These are phyloP conservation scores for Rhagonycha lutea DNA, from an alignment of 2,888 invertebrate genomes.

Conservation along the genomic window DNA sequence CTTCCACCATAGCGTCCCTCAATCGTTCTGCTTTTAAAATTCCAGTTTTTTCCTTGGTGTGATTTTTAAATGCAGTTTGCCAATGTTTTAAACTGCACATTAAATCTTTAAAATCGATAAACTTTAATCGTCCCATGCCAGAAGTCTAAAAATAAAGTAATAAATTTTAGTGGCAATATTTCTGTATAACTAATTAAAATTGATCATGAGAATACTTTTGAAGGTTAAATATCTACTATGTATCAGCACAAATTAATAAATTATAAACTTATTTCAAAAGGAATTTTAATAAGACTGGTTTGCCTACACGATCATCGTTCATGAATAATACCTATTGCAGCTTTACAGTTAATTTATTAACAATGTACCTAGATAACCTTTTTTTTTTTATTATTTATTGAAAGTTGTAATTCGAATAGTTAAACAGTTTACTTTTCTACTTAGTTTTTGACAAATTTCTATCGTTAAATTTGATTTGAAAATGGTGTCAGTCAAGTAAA, in stretches of 20 bases:
- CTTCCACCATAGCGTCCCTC: constrained; percentile 81
- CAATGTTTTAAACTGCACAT: constrained; percentile 90
- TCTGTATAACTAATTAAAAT: background rate
- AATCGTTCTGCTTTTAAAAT: constrained; percentile 85
- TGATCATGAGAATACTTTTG: background rate
- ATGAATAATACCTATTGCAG: background rate
- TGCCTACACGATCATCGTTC: background rate
- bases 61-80: constrained; percentile 88
- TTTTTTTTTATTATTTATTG: background rate
- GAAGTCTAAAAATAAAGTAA: constrained; percentile 63
- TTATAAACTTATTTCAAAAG: background rate
- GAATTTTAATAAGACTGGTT: background rate
- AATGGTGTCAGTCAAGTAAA: background rate
- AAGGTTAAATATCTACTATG: background rate
- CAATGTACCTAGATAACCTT: background rate
- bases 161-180: background rate
- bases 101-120: constrained; percentile 86
- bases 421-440: background rate
- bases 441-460: background rate
- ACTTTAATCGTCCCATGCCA: constrained; percentile 79
- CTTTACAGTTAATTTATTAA: background rate
- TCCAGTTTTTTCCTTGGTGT: constrained; percentile 89
- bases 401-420: background rate
- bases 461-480: background rate
- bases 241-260: background rate